Conservation (phyloP, 2,888 invertebrate genomes). For the Parnassius mnemosyne region DNA sequence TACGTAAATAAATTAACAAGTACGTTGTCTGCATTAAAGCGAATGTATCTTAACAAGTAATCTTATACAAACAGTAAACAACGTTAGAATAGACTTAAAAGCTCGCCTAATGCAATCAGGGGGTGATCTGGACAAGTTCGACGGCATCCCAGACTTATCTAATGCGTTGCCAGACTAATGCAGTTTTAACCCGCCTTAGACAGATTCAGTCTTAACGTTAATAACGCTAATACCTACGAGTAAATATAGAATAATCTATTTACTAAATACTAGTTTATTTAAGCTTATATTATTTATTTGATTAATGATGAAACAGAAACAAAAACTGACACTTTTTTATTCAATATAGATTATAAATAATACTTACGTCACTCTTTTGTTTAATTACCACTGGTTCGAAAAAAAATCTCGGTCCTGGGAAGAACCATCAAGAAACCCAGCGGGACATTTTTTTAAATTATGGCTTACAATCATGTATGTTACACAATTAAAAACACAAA, state of each 20-base stretch:
- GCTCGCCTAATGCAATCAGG: slow-evolving; percentile 36
- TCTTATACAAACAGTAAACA: slow-evolving; percentile 17
- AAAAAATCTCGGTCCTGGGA: no score
- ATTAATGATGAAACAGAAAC: background rate
- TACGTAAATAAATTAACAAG: background rate
- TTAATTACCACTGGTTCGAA: no score
- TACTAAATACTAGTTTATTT: background rate
- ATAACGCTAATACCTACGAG: slow-evolving; percentile 4
- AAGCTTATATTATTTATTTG: background rate
- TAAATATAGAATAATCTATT: slow-evolving; percentile 14
- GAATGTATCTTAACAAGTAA: background rate
- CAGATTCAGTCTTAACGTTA: slow-evolving; percentile 11
- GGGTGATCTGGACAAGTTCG: slow-evolving; percentile 34
- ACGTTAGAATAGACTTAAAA: slow-evolving; percentile 10
- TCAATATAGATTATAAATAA: no score
- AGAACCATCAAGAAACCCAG: no score
- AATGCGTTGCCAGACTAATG: slow-evolving; percentile 32
- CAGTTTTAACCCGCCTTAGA: slow-evolving; percentile 25
- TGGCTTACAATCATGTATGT: no score
- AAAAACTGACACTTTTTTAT: no score
- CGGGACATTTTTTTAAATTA: no score
- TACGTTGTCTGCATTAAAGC: background rate
- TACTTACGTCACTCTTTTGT: no score
- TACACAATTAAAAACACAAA: no score
- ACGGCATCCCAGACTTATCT: slow-evolving; percentile 28